phyloP scores from a whole-genome alignment of 2,113 vertebrate species.

The Nothoprocta perdicaria region DNA sequence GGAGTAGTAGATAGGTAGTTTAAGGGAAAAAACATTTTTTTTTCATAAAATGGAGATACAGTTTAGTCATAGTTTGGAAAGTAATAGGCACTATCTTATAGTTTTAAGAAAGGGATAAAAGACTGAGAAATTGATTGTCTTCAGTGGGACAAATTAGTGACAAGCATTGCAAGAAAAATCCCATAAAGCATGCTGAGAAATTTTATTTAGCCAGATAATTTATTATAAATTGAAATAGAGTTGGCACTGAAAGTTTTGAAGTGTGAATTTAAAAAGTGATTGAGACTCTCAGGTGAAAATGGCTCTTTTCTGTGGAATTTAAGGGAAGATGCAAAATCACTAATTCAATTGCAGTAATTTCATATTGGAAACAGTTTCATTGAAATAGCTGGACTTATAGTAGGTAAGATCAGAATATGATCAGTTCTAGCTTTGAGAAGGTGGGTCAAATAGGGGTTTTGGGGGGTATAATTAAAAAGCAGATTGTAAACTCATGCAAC shows the following conservation, averaged over 20 bases:
- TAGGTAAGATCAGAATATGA: not conserved
- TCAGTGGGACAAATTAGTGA: not conserved
- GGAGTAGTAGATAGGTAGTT: not conserved
- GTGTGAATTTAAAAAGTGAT: not conserved
- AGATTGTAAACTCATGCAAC: not conserved
- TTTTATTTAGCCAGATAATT: constrained; percentile 65
- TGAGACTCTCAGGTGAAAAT: not conserved
- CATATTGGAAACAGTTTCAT: not conserved
- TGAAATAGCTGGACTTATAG: accelerated
- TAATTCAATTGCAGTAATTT: not conserved
- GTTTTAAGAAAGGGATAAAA: not conserved
- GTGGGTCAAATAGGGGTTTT: not conserved
- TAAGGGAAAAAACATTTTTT: not conserved
- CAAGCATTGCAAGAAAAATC: constrained; percentile 31
- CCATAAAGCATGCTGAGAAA: constrained; percentile 30
- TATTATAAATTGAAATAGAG: constrained; percentile 44
- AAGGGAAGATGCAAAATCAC: not conserved
- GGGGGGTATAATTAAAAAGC: not conserved
- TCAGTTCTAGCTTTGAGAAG: not conserved
- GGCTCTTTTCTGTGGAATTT: not conserved
- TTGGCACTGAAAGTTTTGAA: constrained; percentile 30
- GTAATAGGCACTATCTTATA: not conserved
- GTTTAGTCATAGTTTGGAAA: constrained; percentile 15
- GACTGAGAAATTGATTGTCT: not conserved
- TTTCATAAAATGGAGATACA: not conserved